phyloP scores from a whole-genome alignment of 2,113 vertebrate species.

The Holacanthus passer region DNA sequence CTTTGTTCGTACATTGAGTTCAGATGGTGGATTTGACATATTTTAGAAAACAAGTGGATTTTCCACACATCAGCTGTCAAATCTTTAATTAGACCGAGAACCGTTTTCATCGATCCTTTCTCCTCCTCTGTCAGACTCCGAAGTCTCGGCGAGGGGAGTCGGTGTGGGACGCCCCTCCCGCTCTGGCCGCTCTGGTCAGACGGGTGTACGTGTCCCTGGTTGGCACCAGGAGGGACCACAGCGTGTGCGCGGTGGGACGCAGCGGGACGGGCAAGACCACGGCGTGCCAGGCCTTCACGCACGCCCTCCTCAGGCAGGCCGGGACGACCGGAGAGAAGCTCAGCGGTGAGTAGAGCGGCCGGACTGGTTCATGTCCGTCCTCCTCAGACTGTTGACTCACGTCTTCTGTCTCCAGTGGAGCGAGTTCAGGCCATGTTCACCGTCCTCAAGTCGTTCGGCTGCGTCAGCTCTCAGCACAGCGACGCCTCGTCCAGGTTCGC shows the following conservation, averaged over 20 bases:
- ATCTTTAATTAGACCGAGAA: neutral
- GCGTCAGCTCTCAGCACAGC: slow-evolving; percentile 83
- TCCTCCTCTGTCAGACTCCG: slow-evolving; percentile 55
- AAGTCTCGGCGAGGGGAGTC: slow-evolving; percentile 75
- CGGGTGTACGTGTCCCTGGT: slow-evolving; percentile 89
- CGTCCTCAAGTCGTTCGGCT: slow-evolving; percentile 90
- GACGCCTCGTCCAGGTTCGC: slow-evolving; percentile 89
- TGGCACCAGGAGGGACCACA: slow-evolving; percentile 88
- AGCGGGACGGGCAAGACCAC: slow-evolving; percentile 90
- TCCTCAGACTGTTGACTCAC: neutral
- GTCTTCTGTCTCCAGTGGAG: slow-evolving; percentile 83
- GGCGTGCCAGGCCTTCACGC: slow-evolving; percentile 85
- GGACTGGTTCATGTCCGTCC: accelerated
- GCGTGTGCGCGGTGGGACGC: slow-evolving; percentile 89
- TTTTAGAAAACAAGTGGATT: too few relatives aligned
- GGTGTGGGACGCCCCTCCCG: slow-evolving; percentile 79
- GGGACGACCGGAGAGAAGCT: slow-evolving; percentile 85
- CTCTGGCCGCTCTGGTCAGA: slow-evolving; percentile 86
- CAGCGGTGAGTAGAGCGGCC: slow-evolving; percentile 75
- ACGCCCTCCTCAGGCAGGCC: slow-evolving; percentile 86
- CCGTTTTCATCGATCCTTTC: neutral
- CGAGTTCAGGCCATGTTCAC: slow-evolving; percentile 93
- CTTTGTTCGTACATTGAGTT: too few relatives aligned
- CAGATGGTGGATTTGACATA: too few relatives aligned
- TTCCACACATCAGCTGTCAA: too few relatives aligned